Evolutionary conservation across 2,113 vertebrate genomes (phyloP).

Genomic region (Camelus bactrianus): DNA sequence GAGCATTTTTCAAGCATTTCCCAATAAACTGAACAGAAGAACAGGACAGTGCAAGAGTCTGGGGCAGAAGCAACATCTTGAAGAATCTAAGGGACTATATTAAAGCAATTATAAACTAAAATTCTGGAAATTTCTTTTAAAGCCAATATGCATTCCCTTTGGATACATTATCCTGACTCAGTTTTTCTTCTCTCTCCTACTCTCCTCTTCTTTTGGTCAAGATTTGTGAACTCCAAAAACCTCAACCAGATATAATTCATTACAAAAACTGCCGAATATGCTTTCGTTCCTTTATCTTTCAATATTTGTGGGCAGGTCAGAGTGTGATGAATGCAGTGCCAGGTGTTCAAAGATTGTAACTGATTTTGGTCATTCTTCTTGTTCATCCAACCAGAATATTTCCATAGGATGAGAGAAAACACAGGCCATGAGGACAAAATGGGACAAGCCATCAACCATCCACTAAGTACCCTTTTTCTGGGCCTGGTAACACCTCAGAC

Average conservation of each 20-base stretch:
- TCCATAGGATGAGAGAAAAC: background rate
- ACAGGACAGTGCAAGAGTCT: background rate
- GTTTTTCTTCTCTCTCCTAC: background rate
- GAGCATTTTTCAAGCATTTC: conserved; percentile 2
- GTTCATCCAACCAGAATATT: background rate
- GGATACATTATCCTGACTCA: background rate
- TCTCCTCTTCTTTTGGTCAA: background rate
- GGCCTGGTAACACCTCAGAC: background rate
- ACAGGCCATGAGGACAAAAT: background rate
- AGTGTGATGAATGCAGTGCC: background rate
- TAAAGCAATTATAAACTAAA: conserved; percentile 13
- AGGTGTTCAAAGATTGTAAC: background rate
- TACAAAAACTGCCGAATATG: background rate
- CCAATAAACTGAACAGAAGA: conserved; percentile 39
- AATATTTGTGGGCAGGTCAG: background rate
- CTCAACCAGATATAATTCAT: conserved; percentile 35
- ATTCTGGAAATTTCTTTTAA: conserved; percentile 19
- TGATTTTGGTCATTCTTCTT: background rate
- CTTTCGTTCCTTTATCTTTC: conserved; percentile 25
- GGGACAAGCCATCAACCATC: background rate
- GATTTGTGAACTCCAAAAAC: background rate
- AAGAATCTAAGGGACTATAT: background rate
- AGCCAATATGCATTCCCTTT: background rate
- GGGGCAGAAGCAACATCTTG: background rate
- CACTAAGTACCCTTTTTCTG: background rate